Evolutionary conservation across 1,140 invertebrate species (phyloP).

Genomic region (Drosophila ironensis): DNA sequence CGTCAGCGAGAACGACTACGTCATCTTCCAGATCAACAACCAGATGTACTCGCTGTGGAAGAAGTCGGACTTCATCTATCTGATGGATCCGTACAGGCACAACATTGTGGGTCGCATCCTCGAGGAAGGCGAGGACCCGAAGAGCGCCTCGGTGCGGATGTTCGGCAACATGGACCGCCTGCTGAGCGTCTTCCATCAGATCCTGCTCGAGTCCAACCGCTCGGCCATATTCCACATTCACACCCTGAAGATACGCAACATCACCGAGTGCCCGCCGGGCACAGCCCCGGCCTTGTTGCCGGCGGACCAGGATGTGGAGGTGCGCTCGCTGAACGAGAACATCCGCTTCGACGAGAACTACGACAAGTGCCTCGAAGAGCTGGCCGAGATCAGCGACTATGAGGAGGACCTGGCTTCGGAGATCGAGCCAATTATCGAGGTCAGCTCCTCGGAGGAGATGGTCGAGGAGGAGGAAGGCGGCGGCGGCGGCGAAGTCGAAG

Average conservation of each 20-base stretch:
- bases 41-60: conserved; percentile 76
- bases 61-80: conserved; percentile 68
- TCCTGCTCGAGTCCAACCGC: conserved; percentile 69
- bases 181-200: conserved; percentile 68
- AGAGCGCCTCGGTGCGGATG: conserved; percentile 66
- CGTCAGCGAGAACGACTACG: conserved; percentile 45
- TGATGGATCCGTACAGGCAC: conserved; percentile 78
- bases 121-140: conserved; percentile 57
- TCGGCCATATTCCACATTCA: conserved; percentile 70
- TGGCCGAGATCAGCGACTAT: conserved; percentile 70
- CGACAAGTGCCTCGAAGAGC: conserved; percentile 62
- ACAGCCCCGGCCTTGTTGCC: conserved; percentile 53
- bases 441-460: conserved; percentile 70
- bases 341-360: conserved; percentile 74
- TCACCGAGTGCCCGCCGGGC: conserved; percentile 58
- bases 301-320: conserved; percentile 55
- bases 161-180: conserved; percentile 65
- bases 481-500: conserved; percentile 34
- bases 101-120: conserved; percentile 60
- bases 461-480: conserved; percentile 70
- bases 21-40: conserved; percentile 74
- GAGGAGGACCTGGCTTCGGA: conserved; percentile 71
- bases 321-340: conserved; percentile 65
- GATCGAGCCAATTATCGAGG: conserved; percentile 63
- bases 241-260: conserved; percentile 51